These are phyloP conservation scores for Knipowitschia caucasica DNA, from an alignment of 2,797 vertebrate species.

Conservation along the genomic window DNA sequence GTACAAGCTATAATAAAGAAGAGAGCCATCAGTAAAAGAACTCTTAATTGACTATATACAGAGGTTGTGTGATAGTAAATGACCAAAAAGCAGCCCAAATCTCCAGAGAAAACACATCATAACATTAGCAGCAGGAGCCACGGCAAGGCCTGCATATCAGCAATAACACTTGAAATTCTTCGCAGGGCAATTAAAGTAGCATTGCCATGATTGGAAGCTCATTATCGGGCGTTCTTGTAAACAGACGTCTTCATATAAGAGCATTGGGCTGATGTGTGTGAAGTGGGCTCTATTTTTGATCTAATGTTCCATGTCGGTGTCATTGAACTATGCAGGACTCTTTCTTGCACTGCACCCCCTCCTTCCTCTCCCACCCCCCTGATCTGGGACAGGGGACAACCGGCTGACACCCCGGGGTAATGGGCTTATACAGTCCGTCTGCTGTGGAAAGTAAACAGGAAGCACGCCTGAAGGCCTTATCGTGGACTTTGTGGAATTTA, in stretches of 20 bases:
- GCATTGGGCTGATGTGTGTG: constrained; percentile 68
- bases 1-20: too few species aligned
- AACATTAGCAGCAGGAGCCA: too few species aligned
- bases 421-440: constrained; percentile 37
- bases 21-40: too few species aligned
- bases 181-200: neutral
- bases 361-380: neutral
- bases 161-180: neutral
- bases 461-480: constrained; percentile 60
- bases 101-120: too few species aligned
- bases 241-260: constrained; percentile 73
- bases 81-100: too few species aligned
- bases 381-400: constrained; percentile 25
- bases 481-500: constrained; percentile 49
- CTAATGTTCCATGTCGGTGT: constrained; percentile 74
- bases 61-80: too few species aligned
- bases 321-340: constrained; percentile 58
- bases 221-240: constrained; percentile 77
- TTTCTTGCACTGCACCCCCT: constrained; percentile 28
- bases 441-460: constrained; percentile 71
- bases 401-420: constrained; percentile 49
- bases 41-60: too few species aligned
- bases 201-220: constrained; percentile 75
- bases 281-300: constrained; percentile 75
- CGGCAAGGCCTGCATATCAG: too few species aligned